Evolutionary conservation across 2,113 vertebrate genomes (phyloP).

Genomic region (Barnardius zonarius): DNA sequence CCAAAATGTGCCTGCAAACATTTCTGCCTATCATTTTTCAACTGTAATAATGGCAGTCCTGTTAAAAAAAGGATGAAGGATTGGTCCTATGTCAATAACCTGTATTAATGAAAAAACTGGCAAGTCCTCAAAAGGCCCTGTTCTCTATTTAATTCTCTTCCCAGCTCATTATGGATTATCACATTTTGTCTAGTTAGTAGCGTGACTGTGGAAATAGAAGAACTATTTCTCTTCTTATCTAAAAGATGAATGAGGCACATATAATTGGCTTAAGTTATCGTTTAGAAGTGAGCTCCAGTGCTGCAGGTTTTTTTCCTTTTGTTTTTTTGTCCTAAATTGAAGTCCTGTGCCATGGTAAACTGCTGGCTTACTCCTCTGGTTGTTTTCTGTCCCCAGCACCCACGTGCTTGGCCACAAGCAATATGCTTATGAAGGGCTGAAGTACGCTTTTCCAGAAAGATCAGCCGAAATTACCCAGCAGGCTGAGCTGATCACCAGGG

Average conservation of each 20-base stretch:
- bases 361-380: not conserved
- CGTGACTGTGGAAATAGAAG: conserved; percentile 59
- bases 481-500: not conserved
- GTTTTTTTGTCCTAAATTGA: not conserved
- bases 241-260: conserved; percentile 52
- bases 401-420: not conserved
- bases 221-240: conserved; percentile 61
- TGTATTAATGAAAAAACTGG: conserved; percentile 55
- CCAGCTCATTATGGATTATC: conserved; percentile 72
- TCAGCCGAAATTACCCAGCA: conserved; percentile 6
- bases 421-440: not conserved
- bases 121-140: conserved; percentile 62
- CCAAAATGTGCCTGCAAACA: conserved; percentile 2
- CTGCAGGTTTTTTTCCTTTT: not conserved
- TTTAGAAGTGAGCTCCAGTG: not conserved
- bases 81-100: conserved; percentile 56
- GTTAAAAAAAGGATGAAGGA: conserved; percentile 14
- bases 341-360: not conserved
- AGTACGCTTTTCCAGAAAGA: conserved; percentile 44
- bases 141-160: conserved; percentile 66
- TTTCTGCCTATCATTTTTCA: conserved; percentile 36
- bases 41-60: not conserved
- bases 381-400: not conserved
- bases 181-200: conserved; percentile 68
- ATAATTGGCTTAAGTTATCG: conserved; percentile 56